These are phyloP conservation scores for Eulacestoma nigropectus DNA, from an alignment of 2,113 vertebrate genomes.

Conservation along the genomic window DNA sequence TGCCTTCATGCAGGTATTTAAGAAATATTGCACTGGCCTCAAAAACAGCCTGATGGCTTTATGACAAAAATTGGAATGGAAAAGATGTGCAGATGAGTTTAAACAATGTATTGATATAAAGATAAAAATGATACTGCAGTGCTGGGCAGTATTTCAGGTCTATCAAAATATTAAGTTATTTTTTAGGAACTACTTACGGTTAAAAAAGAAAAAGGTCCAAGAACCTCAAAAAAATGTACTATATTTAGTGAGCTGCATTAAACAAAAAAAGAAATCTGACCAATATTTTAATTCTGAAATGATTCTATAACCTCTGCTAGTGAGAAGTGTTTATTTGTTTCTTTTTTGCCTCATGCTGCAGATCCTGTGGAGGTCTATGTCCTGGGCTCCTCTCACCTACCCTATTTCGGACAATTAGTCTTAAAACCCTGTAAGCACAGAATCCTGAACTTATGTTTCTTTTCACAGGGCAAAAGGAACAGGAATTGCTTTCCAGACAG, in stretches of 20 bases:
- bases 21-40: not conserved
- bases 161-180: not conserved
- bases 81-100: not conserved
- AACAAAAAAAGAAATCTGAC: not conserved
- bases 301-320: not conserved
- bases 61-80: not conserved
- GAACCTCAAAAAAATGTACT: not conserved
- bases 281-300: not conserved
- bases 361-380: not conserved
- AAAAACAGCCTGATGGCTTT: not conserved
- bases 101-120: not conserved
- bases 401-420: not conserved
- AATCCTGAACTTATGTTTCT: not conserved
- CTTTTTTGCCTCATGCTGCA: not conserved
- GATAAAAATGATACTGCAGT: not conserved
- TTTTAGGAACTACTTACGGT: not conserved
- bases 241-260: not conserved
- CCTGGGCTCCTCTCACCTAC: not conserved
- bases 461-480: not conserved
- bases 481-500: not conserved
- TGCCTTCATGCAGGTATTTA: not conserved
- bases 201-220: not conserved
- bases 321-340: not conserved
- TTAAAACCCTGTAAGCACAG: not conserved
- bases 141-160: not conserved